phyloP scores from a whole-genome alignment of 2,113 vertebrate species.

The Apodemus sylvaticus region DNA sequence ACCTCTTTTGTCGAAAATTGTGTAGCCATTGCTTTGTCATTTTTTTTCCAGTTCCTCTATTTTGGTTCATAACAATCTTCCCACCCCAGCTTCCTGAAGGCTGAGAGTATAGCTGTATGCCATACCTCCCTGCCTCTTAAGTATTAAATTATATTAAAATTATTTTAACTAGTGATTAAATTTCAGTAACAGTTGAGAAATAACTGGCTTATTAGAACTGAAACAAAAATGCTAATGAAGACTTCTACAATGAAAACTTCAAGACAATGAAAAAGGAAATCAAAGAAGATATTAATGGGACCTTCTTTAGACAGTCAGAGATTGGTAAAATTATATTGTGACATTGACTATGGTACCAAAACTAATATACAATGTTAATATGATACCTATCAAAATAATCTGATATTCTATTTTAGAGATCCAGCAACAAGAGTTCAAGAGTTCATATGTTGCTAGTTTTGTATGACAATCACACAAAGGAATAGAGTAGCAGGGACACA shows the following conservation, averaged over 20 bases:
- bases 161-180: neutral
- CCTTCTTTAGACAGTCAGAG: neutral
- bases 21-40: neutral
- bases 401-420: neutral
- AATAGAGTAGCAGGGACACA: neutral
- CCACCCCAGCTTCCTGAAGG: neutral
- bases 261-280: neutral
- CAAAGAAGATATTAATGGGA: neutral
- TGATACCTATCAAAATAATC: neutral
- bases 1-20: neutral
- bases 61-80: neutral
- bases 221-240: neutral
- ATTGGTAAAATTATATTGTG: neutral
- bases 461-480: neutral
- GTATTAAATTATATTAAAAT: neutral
- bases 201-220: neutral
- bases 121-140: neutral
- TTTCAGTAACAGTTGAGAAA: neutral
- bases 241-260: neutral
- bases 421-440: neutral
- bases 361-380: neutral
- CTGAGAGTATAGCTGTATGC: neutral
- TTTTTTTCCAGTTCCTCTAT: neutral
- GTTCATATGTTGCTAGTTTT: neutral
- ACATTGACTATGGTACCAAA: neutral